Conservation (phyloP, 2,113 vertebrate genomes). For the Scalopus aquaticus region DNA sequence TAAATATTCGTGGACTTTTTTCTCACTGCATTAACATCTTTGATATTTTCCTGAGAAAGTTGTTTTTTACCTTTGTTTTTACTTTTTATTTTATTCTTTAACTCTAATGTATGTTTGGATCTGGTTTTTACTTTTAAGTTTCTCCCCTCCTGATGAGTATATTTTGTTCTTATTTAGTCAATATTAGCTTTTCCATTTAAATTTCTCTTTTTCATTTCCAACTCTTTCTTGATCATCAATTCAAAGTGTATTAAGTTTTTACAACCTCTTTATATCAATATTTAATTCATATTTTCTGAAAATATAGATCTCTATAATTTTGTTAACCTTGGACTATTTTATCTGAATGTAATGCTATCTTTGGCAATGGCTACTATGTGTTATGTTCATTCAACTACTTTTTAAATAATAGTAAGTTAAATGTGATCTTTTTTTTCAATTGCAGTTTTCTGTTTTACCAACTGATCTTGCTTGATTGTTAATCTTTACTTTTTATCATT, state of each 20-base stretch:
- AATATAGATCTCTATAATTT: background rate
- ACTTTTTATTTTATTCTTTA: background rate
- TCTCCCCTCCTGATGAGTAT: background rate
- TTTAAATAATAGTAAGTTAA: background rate
- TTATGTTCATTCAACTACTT: background rate
- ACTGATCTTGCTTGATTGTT: background rate
- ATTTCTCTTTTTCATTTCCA: background rate
- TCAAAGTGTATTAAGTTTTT: background rate
- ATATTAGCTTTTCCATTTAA: background rate
- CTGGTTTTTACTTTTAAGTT: background rate
- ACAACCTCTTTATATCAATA: background rate
- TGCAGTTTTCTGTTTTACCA: background rate
- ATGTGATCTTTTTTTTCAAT: background rate
- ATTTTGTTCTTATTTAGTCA: background rate
- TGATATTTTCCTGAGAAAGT: background rate
- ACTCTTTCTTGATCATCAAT: background rate
- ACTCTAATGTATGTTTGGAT: background rate
- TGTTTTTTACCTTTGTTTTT: background rate
- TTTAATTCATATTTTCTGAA: conserved; percentile 20
- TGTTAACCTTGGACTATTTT: background rate
- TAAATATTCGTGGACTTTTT: background rate
- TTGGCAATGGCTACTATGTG: background rate
- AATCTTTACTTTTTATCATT: background rate
- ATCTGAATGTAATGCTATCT: background rate
- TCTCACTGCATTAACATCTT: background rate